Conservation (phyloP, 2,113 vertebrate genomes). For the Spheniscus mendiculus region DNA sequence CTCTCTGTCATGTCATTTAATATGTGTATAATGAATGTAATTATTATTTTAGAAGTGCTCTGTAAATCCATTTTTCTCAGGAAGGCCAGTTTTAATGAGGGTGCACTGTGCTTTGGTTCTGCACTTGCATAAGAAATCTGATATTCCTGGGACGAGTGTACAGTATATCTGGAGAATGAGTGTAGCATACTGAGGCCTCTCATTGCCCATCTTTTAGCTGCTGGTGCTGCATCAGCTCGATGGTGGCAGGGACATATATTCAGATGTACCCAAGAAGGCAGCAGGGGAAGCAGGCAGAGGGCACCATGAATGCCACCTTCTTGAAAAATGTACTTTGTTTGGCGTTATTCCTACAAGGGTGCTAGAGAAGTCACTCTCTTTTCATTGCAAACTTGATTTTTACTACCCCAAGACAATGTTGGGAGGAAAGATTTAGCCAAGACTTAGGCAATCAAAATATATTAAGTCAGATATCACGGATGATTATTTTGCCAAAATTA, state of each 20-base stretch:
- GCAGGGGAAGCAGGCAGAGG: not conserved
- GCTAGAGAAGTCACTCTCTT: not conserved
- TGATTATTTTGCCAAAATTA: not conserved
- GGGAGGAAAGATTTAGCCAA: not conserved
- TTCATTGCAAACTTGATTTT: not conserved
- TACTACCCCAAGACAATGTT: not conserved
- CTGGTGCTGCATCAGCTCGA: not conserved
- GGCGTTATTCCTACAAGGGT: not conserved
- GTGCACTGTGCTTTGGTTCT: not conserved
- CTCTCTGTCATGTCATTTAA: not conserved
- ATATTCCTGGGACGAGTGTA: not conserved
- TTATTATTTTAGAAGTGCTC: not conserved
- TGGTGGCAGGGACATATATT: not conserved
- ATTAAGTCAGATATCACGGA: not conserved
- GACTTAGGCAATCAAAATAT: not conserved
- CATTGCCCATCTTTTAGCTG: not conserved
- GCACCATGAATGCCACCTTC: not conserved
- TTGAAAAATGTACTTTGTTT: not conserved
- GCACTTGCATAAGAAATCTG: not conserved
- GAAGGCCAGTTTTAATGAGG: not conserved
- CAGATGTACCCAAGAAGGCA: not conserved
- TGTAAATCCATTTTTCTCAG: not conserved
- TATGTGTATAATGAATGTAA: not conserved
- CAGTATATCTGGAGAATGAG: not conserved
- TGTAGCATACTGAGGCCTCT: not conserved